Base-by-base conservation (phyloP, 2,113 vertebrate genomes). In the Recurvirostra avosetta region DNA sequence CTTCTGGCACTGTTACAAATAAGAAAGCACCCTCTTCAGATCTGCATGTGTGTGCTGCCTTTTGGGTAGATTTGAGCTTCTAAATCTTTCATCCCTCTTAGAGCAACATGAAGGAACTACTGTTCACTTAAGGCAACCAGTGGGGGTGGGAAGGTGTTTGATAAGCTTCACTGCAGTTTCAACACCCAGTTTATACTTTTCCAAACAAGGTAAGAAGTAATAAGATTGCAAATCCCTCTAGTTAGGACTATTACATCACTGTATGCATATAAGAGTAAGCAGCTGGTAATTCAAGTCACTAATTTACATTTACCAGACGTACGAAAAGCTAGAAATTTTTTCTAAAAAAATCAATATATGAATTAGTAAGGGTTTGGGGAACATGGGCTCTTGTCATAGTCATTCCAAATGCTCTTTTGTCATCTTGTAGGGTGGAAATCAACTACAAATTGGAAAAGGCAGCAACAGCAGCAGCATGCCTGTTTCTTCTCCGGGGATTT, bases 1-100 rank as follows among this genome's bases (percentile, higher is more conserved):
- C 59, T 38, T 7, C 25, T 96, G 87, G 73, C 94, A 52, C 75
- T 61, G 41, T 74, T 95, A 94, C 87, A 96, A 95, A 95, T 87
- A 55, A 96, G 85, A 85, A 96, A 94, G 74, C 79, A 63, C 27
- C 11, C 43, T 88, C 78, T 90, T 90, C 87, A 83, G 92, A 92
- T 72, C 85, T 74, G 38, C 25, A 25, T 70, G 41, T 65, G 53
- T 52, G n/a, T 16, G 15, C 59, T 94, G 63, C 19, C 9, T 90
- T 82, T 45, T 52, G 61, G 36, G 26, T 71, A 77, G 50, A 41
- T 61, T 68, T 86, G 70, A 58, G 78, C 67, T 95, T 92, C 71
- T 50, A 92, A 95, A 93, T 40, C 74, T 85, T 92, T 76, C 71
- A 95, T 84, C 53, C 25, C 43, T 85, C 58, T 84, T 77, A 75